Base-by-base conservation (phyloP, 2,888 invertebrate genomes). In the Hermodice carunculata region DNA sequence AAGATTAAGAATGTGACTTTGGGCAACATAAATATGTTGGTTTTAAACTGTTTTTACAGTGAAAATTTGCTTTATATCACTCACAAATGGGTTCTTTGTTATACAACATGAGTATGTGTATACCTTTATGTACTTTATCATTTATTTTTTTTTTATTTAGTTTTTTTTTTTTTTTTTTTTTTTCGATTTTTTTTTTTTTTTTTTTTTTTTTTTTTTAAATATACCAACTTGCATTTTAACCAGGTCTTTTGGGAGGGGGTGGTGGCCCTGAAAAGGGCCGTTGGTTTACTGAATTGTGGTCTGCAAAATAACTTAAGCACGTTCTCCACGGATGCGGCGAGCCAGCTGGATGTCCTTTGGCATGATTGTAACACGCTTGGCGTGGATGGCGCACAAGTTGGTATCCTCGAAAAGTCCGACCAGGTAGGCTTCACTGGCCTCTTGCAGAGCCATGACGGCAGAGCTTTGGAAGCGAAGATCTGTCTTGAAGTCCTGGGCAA, bases 291-390 rank as follows among this genome's bases (percentile, higher is more conserved):
- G 44, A 8, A 28, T 14, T 26, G 24, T 24, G 42, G 17, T 29
- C 42, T 37, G 29, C 11, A 26, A 32, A 14, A 26, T 26, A 34
- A 22, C 48, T 77, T 81, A 84, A 68, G 84, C 84, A 88, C 96
- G 92, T 89, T 96, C 96, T 78, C 96, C 96, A 85, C 96, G 93
- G 88, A 97, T 97, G 90, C 96, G 92, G 86, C 96, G 92, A 69
- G 96, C 96, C 87, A 97, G 90, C 88, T 96, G 96, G 84, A 97
- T 96, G 87, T 97, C 96, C 89, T 96, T 97, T 80, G 96, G 96
- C 96, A 96, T 97, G 88, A 97, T 97, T 75, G 96, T 97, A 63
- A 97, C 96, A 82, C 96, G 92, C 88, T 96, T 96, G 80, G 96
- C 96, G 85, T 97, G 97, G 86, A 97, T 96, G 76, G 96, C 96